These are phyloP conservation scores for Agrilus cyanescens DNA, from an alignment of 2,888 invertebrate species.

Conservation along the genomic window DNA sequence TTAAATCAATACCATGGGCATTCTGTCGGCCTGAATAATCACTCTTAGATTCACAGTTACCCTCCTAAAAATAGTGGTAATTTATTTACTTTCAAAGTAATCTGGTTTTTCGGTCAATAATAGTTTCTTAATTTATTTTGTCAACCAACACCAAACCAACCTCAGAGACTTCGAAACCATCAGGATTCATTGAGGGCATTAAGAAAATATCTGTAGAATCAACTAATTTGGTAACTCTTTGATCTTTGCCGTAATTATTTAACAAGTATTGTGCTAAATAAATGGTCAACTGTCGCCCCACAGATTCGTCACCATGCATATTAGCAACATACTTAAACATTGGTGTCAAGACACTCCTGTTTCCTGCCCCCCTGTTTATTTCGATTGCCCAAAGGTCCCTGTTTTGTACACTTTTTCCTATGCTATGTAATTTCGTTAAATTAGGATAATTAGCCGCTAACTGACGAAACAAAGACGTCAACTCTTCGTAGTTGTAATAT, in stretches of 20 bases:
- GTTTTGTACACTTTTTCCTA: constrained; percentile 76
- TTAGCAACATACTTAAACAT: constrained; percentile 91
- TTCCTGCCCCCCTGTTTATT: constrained; percentile 41
- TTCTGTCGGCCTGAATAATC: constrained; percentile 67
- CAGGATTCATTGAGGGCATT: constrained; percentile 95
- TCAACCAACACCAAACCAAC: constrained; percentile 38
- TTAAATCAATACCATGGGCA: constrained; percentile 69
- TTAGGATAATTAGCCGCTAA: constrained; percentile 54
- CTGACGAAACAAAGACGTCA: constrained; percentile 50
- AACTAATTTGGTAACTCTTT: constrained; percentile 62
- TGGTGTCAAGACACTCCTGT: constrained; percentile 54
- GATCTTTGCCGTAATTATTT: constrained; percentile 55
- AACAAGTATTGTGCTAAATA: constrained; percentile 76
- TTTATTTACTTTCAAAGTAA: no score
- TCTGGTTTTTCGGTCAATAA: neutral
- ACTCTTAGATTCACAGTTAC: constrained; percentile 58
- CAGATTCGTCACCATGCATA: constrained; percentile 92
- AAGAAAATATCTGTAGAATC: constrained; percentile 84
- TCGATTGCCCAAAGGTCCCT: constrained; percentile 72
- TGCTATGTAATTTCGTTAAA: constrained; percentile 55
- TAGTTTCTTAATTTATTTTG: no score
- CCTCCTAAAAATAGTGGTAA: constrained; percentile 66
- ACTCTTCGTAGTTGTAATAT: constrained; percentile 60
- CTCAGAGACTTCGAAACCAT: constrained; percentile 83
- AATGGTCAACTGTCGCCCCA: constrained; percentile 74